Conservation (phyloP, 2,888 invertebrate species). For the Brenthis ino region DNA sequence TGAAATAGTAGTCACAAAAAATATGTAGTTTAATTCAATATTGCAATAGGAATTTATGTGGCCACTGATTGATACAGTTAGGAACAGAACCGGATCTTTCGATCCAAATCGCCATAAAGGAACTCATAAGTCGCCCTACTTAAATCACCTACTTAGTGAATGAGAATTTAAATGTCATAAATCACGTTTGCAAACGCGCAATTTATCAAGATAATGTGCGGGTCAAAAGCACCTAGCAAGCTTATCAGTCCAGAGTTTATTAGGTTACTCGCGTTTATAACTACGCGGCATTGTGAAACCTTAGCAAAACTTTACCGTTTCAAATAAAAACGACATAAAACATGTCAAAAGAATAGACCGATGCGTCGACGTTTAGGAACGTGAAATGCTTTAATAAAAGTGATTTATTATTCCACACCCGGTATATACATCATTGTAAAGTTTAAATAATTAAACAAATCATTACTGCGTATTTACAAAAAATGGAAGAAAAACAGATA, state of each 20-base stretch:
- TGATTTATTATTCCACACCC: slow-evolving; percentile 29
- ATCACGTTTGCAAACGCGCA: slow-evolving; percentile 50
- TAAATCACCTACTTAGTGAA: slow-evolving; percentile 52
- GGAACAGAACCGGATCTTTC: slow-evolving; percentile 70
- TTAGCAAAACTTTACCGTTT: slow-evolving; percentile 28
- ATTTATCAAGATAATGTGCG: slow-evolving; percentile 59
- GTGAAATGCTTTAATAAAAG: slow-evolving; percentile 25
- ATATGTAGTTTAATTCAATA: slow-evolving; percentile 33
- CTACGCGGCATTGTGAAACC: slow-evolving; percentile 28
- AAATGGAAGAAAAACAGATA: slow-evolving; percentile 11
- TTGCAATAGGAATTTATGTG: slow-evolving; percentile 37
- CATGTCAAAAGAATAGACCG: slow-evolving; percentile 28
- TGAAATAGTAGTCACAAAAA: slow-evolving; percentile 32
- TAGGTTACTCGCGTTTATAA: slow-evolving; percentile 43
- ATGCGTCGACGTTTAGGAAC: slow-evolving; percentile 16
- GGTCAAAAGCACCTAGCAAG: slow-evolving; percentile 57
- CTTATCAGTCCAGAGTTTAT: slow-evolving; percentile 53
- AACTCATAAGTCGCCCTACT: slow-evolving; percentile 58
- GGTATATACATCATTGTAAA: slow-evolving; percentile 24
- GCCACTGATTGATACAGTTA: slow-evolving; percentile 52
- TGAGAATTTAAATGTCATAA: slow-evolving; percentile 55
- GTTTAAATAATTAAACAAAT: slow-evolving; percentile 17
- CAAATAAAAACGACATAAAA: slow-evolving; percentile 30
- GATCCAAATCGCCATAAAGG: slow-evolving; percentile 69
- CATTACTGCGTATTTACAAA: slow-evolving; percentile 15